Base-by-base conservation (phyloP, 92 coral and sea anemone species). In the Micromussa lordhowensis region DNA sequence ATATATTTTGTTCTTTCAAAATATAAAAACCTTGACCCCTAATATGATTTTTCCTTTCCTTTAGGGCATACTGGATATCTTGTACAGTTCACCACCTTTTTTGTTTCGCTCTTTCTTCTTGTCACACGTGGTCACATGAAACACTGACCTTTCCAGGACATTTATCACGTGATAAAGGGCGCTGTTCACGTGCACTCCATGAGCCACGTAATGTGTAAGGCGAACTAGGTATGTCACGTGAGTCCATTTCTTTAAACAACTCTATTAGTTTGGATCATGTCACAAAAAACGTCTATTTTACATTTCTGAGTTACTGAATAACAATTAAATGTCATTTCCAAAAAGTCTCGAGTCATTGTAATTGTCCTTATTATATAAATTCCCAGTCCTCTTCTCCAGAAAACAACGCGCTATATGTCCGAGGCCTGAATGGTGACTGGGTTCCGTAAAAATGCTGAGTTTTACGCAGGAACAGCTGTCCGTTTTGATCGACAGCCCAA, bases 301-400 rank as follows among this genome's bases (percentile, higher is more conserved):
- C 10, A 40, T 40, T 10, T 40, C 48, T 40, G 10, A 40, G 7
- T 40, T 40, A 6, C 48, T 40, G 7, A 40, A 40, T 36, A 2
- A 36, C 7, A 40, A 30, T 21, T 71, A 21, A 61, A 24, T 61
- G 22, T 61, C 22, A 5, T 22, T 29, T 61, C 5, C 22, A 61
- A 61, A 59, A 61, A 61, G 70, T 26, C 12, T 64, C 32, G 32
- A 64, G 36, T 35, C n/a, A 35, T 31, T 26, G 35, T 13, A 72
- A 17, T 77, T n/a, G 12, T 6, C n/a, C 18, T 36, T 49, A 31
- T 80, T 71, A 95, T 28, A 95, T 93, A 78, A 93, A 91, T 58
- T 93, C 98, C 98, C 98, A 95, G 78, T 95, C 98, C 17, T 93
- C 98, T 54, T 93, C 98, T 38, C 96, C 91, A n/a, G 96, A 83